Base-by-base conservation (phyloP, 1,140 invertebrate species). In the Leptopilina boulardi region DNA sequence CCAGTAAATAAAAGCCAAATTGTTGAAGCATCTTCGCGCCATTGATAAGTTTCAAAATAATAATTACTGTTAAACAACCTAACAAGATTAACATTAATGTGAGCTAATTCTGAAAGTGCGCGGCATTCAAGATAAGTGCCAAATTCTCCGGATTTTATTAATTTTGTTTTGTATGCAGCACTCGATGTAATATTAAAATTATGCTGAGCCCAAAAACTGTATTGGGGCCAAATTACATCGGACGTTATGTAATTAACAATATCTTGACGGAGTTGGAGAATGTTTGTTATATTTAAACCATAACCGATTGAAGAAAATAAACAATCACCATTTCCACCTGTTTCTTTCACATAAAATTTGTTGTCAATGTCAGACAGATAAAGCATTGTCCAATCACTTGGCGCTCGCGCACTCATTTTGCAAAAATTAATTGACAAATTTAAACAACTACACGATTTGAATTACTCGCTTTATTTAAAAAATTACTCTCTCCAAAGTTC, bases 71-170 rank as follows among this genome's bases (percentile, higher is more conserved):
- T 19, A 18, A 54, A 54, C 8, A 54, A 3, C n/a, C 47, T 5
- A 54, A 19, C 47, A 54, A 54, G 8, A 19, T 54, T 54, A 19
- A 54, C 18, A 54, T 54, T 54, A 2, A 54, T 19, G 2, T 54
- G 15, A 19, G 5, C 10, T 18, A 54, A 18, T 19, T 54, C 47
- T 54, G 47, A 54, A 8, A 19, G 18, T 18, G 47, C 47, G n/a
- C 47, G 18, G n/a, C 47, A 54, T 54, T 54, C 47, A 54, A 54
- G 47, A 54, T 54, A 54, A 18, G 47, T 54, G 18, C 47, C 47
- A 54, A 2, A 54, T 54, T 54, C 47, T 54, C n/a, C n/a, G 3
- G 47, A 8, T 3, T 18, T 18, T 19, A 5, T 18, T 54, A 54
- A 15, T 54, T 54, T 54, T 54, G n/a, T 11, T n/a, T 8, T 54